Evolutionary conservation across 2,113 vertebrate genomes (phyloP), one percentile per base, ranked within the genome.

Genomic region (Ramphastos sulfuratus): DNA sequence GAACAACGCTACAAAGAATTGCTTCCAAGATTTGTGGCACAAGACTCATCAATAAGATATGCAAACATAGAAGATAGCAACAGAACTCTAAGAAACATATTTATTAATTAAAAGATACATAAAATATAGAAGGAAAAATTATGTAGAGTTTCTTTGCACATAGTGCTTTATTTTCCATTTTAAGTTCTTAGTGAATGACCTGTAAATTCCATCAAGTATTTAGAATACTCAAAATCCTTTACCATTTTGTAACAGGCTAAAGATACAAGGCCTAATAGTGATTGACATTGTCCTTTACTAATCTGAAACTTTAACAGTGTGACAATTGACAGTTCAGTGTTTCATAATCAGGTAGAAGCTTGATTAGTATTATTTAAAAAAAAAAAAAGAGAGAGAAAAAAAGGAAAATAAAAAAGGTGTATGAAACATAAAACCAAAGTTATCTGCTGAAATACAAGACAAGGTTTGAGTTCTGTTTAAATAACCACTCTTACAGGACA

Each of bases 41-140:
- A 81, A 67, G 19, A 54, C n/a, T 67, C 31, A 89, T 82, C 76
- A 82, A 33, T 8, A 52, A 46, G 50, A 72, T 25, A 56, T 12
- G 69, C 24, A 71, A 81, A 81, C 11, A 61, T 3, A 76, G 79
- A 77, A 60, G 31, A 67, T 55, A 35, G 61, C 42, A 95, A 33
- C 56, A 94, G 64, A 92, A 80, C 46, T 85, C 81, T 39, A 20
- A 89, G 28, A 92, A 92, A 92, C 2, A 23, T 8, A 77, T 88
- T 93, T 90, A 90, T 94, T 96, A 79, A 85, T 72, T 54, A 46
- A 85, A 92, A 74, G 4, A 25, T 56, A 87, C 69, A 85, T 60
- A 83, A 95, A 92, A 89, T 37, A 82, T 2, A 54, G 35, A 52
- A 67, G 20, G 69, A 19, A 65, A 56, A 67, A 92, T 9, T 16